A percentile compares a stretch with the other conserved stretches of the same genome.
Conservation (phyloP, 2,113 vertebrate species). For the Sardina pilchardus region DNA sequence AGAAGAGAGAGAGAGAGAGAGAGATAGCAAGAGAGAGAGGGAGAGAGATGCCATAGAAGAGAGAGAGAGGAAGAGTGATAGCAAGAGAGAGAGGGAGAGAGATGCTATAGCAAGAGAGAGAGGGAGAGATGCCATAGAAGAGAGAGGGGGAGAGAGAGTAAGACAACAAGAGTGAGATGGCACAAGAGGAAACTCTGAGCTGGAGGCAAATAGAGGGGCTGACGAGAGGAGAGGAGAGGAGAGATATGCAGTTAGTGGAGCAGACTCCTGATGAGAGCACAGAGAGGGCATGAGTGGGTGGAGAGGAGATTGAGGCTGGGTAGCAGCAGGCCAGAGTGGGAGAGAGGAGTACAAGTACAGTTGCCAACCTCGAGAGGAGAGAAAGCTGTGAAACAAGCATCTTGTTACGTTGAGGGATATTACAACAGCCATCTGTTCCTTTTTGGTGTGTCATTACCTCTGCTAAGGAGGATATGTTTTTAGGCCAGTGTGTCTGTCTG, state of each 20-base stretch:
- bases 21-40: no score
- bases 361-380: not conserved
- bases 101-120: slow-evolving; percentile 2
- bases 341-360: not conserved
- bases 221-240: not conserved
- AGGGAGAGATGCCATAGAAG: not conserved
- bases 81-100: not conserved
- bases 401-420: not conserved
- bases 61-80: not conserved
- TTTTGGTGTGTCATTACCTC: not conserved
- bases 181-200: not conserved
- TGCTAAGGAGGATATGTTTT: not conserved
- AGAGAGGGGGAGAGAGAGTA: not conserved
- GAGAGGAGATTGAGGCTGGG: slow-evolving; percentile 6
- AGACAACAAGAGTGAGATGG: not conserved
- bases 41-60: not conserved
- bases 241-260: not conserved
- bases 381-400: not conserved
- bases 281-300: slow-evolving; percentile 13
- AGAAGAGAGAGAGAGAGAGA: not conserved
- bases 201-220: not conserved
- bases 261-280: slow-evolving; percentile 4
- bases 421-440: not conserved
- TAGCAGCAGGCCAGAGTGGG: not conserved
- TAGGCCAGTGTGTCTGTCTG: not conserved